phyloP scores from a whole-genome alignment of 37 sponge, comb jelly and placozoan species.

The Haliclona indistincta region DNA sequence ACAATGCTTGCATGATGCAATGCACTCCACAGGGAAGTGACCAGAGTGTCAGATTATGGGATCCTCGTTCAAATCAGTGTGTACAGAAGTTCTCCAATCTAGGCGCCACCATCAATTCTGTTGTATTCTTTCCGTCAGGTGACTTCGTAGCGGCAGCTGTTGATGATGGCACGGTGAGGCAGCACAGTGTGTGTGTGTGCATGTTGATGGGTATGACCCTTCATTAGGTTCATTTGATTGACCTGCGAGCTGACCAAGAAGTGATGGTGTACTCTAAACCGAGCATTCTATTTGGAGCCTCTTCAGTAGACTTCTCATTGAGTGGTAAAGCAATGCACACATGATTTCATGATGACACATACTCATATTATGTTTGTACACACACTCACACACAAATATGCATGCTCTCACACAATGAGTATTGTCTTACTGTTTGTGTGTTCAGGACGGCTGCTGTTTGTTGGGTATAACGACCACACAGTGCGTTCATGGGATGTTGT shows the following conservation, averaged over 20 bases:
- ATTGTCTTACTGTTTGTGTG: background rate
- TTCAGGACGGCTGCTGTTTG: conserved; percentile 78
- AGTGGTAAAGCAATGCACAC: conserved; percentile 47
- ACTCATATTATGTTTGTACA: background rate
- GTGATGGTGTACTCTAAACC: conserved; percentile 63
- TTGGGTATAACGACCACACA: conserved; percentile 76
- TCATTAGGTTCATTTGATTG: conserved; percentile 78
- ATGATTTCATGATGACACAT: background rate
- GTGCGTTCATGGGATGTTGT: conserved; percentile 83
- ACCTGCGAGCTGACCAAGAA: conserved; percentile 84
- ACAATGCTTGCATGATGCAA: background rate
- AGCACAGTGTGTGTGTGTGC: background rate
- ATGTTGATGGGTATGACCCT: conserved; percentile 19
- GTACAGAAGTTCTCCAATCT: conserved; percentile 63
- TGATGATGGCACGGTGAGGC: conserved; percentile 83
- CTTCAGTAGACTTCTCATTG: conserved; percentile 75
- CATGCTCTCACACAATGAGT: background rate
- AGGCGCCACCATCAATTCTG: conserved; percentile 55
- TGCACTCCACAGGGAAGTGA: conserved; percentile 51
- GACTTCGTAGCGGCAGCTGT: conserved; percentile 74
- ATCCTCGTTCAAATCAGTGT: conserved; percentile 70
- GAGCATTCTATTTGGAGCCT: conserved; percentile 70
- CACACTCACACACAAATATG: background rate
- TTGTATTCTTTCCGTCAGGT: conserved; percentile 79
- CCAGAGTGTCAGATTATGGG: conserved; percentile 73